These are phyloP conservation scores for Staurois parvus DNA, from an alignment of 2,797 vertebrate genomes.

Conservation along the genomic window DNA sequence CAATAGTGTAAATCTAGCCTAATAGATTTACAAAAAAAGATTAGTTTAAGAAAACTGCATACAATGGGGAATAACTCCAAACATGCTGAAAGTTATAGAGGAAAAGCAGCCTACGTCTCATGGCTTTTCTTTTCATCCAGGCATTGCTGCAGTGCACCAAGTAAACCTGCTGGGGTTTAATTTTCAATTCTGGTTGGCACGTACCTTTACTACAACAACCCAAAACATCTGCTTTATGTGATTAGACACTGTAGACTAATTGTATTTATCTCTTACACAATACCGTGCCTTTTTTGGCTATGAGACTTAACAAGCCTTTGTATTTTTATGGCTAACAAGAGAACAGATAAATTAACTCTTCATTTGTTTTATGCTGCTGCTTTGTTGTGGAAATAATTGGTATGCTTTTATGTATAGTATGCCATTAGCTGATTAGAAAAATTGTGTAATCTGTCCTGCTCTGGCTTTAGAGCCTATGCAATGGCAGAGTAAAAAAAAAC, in stretches of 20 bases:
- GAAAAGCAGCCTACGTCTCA: no score
- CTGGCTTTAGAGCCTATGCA: not conserved
- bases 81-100: no score
- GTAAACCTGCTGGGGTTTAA: no score
- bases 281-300: not conserved
- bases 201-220: conserved; percentile 1
- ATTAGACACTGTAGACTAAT: conserved; percentile 48
- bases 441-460: not conserved
- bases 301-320: not conserved
- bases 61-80: no score
- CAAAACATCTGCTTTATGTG: conserved; percentile 51
- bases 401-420: conserved; percentile 11
- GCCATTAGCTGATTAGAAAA: conserved; percentile 18
- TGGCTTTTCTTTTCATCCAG: no score
- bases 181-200: not conserved
- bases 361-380: conserved; percentile 12
- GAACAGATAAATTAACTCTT: conserved; percentile 32
- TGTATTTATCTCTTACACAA: conserved; percentile 33
- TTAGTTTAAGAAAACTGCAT: no score
- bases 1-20: no score
- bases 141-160: no score
- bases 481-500: no score
- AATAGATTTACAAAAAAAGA: no score
- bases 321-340: conserved; percentile 25
- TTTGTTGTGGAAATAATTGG: conserved; percentile 33